Conservation (phyloP, 2,888 invertebrate genomes). For the Exephanes ischioxanthus region DNA sequence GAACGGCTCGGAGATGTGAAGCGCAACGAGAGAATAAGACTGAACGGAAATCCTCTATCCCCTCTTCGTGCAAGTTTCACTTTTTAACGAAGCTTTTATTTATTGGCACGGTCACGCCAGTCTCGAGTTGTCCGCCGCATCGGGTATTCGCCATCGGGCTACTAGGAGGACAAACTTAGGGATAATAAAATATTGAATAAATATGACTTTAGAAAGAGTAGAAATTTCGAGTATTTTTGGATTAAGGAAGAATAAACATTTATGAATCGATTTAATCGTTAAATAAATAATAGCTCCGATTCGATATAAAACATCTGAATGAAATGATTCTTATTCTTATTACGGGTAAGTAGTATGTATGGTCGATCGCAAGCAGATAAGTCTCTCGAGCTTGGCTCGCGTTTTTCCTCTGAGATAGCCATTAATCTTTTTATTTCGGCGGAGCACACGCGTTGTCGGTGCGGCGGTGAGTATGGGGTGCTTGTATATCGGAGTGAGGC, state of each 20-base stretch:
- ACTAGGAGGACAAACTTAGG: not conserved
- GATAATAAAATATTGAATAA: not conserved
- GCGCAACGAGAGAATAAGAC: conserved; percentile 23
- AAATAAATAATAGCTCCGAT: conserved; percentile 53
- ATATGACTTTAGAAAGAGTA: not conserved
- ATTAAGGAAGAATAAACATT: conserved; percentile 4
- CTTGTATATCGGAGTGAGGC: conserved; percentile 54
- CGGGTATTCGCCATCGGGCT: not conserved
- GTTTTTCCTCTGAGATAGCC: conserved; percentile 59
- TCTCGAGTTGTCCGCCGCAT: conserved; percentile 17
- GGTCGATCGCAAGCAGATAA: conserved; percentile 64
- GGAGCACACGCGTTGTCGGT: conserved; percentile 46
- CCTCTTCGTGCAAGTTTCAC: conserved; percentile 67
- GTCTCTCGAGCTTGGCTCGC: conserved; percentile 50
- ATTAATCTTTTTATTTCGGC: conserved; percentile 69
- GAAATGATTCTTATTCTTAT: conserved; percentile 53
- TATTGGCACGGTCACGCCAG: conserved; percentile 65
- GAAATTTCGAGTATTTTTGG: conserved; percentile 38
- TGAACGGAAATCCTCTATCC: conserved; percentile 56
- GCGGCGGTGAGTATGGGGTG: conserved; percentile 16
- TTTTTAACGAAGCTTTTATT: conserved; percentile 73
- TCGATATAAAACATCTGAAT: conserved; percentile 41
- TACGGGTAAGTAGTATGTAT: conserved; percentile 50
- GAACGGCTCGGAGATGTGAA: conserved; percentile 16
- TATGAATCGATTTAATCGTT: conserved; percentile 36